phyloP scores from a whole-genome alignment of 2,113 vertebrate species.

The Alectura lathami region DNA sequence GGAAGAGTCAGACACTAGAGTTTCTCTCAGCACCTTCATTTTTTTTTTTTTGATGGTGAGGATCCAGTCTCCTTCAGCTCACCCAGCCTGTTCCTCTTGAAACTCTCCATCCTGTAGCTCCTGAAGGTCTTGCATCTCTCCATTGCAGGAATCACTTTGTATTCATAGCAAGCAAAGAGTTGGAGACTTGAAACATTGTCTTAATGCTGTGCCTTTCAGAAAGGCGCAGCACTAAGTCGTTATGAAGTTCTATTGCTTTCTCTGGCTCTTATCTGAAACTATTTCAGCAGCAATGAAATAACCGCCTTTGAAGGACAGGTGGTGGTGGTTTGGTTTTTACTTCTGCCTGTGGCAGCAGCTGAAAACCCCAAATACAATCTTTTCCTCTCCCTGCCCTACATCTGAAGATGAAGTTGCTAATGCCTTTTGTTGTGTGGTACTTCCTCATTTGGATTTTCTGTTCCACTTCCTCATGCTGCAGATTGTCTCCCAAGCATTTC shows the following conservation, averaged over 20 bases:
- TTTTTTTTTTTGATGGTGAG: not conserved
- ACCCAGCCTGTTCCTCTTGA: not conserved
- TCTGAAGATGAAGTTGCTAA: not conserved
- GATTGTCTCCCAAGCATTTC: not conserved
- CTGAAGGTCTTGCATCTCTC: not conserved
- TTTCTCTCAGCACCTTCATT: not conserved
- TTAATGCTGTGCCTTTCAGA: not conserved
- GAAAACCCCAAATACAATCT: not conserved
- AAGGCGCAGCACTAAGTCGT: not conserved
- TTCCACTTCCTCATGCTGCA: slow-evolving; percentile 13
- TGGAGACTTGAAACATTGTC: not conserved
- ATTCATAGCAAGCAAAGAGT: not conserved
- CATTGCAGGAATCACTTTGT: not conserved
- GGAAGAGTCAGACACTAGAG: not conserved
- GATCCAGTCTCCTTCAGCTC: not conserved
- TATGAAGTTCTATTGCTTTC: not conserved
- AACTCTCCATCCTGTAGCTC: not conserved
- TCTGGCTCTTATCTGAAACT: not conserved
- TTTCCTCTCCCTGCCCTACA: not conserved
- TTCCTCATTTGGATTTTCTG: slow-evolving; percentile 38
- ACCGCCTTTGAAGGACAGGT: not conserved
- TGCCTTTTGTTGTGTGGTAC: not conserved
- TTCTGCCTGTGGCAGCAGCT: not conserved
- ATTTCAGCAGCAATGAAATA: not conserved
- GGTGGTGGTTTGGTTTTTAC: not conserved